These are phyloP conservation scores for Odontophorus gujanensis DNA, from an alignment of 2,113 vertebrate genomes.

Conservation along the genomic window DNA sequence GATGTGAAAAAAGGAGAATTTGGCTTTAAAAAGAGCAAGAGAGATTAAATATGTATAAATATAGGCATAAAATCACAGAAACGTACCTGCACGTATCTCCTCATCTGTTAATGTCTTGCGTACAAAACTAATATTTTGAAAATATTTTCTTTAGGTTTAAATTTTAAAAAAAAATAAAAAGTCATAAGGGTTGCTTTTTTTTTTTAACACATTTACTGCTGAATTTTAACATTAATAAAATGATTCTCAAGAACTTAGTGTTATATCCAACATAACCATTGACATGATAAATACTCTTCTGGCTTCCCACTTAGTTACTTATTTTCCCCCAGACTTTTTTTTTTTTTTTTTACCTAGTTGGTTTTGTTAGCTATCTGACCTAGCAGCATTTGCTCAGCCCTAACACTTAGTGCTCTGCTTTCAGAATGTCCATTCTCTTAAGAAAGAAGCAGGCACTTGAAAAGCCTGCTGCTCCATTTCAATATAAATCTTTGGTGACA, in stretches of 20 bases:
- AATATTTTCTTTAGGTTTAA: not conserved
- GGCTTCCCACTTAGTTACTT: not conserved
- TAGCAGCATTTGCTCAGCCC: not conserved
- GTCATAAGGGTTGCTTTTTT: not conserved
- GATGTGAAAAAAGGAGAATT: not conserved
- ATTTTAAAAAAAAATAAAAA: not conserved
- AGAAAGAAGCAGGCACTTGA: not conserved
- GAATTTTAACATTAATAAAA: not conserved
- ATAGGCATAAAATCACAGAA: not conserved
- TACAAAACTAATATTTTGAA: not conserved
- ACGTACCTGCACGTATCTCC: not conserved
- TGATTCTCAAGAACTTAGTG: not conserved
- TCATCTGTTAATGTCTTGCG: not conserved
- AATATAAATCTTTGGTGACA: not conserved
- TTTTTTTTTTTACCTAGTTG: not conserved
- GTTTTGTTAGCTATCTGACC: not conserved
- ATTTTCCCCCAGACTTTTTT: not conserved
- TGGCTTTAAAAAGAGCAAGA: not conserved
- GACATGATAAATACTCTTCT: not conserved
- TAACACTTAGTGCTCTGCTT: not conserved
- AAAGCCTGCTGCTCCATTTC: not conserved
- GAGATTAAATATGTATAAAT: not conserved
- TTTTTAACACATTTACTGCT: not conserved
- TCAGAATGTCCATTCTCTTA: constrained; percentile 3
- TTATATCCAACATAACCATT: not conserved